These are phyloP conservation scores for Menidia beryllina DNA, from an alignment of 2,113 vertebrate genomes.

Conservation along the genomic window DNA sequence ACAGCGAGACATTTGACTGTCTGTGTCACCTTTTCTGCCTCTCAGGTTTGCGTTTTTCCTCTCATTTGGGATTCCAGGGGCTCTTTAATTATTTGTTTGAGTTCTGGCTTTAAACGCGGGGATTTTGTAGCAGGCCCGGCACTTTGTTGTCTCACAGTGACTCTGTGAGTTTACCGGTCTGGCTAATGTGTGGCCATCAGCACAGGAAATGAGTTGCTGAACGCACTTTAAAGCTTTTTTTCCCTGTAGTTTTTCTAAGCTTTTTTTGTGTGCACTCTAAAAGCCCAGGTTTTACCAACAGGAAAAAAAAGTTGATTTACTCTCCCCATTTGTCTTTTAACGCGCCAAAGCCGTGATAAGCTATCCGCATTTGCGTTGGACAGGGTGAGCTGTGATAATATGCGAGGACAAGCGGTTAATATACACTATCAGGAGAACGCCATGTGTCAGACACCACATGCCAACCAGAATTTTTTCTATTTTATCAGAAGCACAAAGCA, in stretches of 20 bases:
- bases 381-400: constrained; percentile 29
- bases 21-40: too few relatives aligned
- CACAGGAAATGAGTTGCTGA: background rate
- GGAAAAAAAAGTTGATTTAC: too few relatives aligned
- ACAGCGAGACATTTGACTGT: too few relatives aligned
- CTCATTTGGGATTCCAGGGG: background rate
- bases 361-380: background rate
- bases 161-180: background rate
- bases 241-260: too few relatives aligned
- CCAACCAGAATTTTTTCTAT: too few relatives aligned
- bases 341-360: background rate
- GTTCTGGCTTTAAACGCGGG: background rate
- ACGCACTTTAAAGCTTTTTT: too few relatives aligned
- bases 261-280: too few relatives aligned
- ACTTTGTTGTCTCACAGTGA: too few relatives aligned
- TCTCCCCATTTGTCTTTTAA: background rate
- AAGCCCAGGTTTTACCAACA: background rate
- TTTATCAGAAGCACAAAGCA: background rate
- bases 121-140: background rate
- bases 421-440: too few relatives aligned
- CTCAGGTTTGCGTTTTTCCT: background rate
- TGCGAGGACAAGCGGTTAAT: too few relatives aligned
- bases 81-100: background rate
- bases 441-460: constrained; percentile 6
- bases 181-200: background rate